phyloP scores from a whole-genome alignment of 2,797 vertebrate genomes.

The Xyrichtys novacula region DNA sequence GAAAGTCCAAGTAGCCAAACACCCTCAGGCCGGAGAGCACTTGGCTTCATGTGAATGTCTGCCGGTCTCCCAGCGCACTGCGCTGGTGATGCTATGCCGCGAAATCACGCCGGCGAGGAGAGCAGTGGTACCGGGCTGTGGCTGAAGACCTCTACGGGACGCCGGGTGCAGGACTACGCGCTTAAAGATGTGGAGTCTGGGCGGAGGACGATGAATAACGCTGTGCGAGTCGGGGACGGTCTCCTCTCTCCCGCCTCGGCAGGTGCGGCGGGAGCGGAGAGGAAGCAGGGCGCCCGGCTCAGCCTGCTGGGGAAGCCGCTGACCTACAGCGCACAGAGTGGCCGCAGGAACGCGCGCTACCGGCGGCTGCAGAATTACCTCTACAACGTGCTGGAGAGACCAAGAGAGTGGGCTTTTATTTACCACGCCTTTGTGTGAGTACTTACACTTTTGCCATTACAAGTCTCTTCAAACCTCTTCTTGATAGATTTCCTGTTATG shows the following conservation, averaged over 20 bases:
- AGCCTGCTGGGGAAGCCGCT: constrained; percentile 97
- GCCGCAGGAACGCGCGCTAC: constrained; percentile 96
- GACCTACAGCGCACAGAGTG: constrained; percentile 92
- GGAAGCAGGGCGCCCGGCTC: constrained; percentile 95
- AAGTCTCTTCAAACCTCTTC: not conserved
- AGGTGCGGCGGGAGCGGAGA: constrained; percentile 83
- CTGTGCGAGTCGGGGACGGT: constrained; percentile 81
- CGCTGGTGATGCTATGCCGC: constrained; percentile 95
- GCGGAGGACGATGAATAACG: constrained; percentile 86
- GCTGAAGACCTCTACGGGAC: constrained; percentile 86
- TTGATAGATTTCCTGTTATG: not conserved
- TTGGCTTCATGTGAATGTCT: constrained; percentile 75
- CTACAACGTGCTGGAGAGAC: constrained; percentile 96
- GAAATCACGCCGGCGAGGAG: constrained; percentile 92
- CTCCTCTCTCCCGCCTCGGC: constrained; percentile 76
- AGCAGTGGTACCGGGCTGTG: constrained; percentile 89
- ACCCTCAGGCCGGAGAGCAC: constrained; percentile 20
- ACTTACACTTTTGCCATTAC: not conserved
- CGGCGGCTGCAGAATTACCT: constrained; percentile 94
- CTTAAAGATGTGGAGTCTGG: constrained; percentile 96
- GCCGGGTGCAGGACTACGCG: constrained; percentile 83
- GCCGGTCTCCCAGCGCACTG: constrained; percentile 72
- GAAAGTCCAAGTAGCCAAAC: constrained; percentile 32
- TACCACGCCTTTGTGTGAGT: constrained; percentile 98
- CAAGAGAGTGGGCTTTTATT: constrained; percentile 92